Conservation (phyloP, 2,113 vertebrate genomes). For the Setophaga petechia region DNA sequence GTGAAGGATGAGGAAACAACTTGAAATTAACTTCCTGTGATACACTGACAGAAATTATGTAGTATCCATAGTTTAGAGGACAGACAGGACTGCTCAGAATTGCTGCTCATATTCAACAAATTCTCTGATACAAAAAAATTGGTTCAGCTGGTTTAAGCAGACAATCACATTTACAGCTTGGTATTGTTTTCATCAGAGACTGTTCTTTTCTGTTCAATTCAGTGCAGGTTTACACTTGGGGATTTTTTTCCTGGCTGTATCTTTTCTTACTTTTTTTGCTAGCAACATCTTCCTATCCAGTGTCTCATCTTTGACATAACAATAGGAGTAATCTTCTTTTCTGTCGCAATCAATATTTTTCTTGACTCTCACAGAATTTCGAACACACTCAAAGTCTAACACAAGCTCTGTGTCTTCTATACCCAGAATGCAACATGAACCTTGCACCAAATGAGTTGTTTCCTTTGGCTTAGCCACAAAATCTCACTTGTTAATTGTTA, state of each 20-base stretch:
- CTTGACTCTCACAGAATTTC: neutral
- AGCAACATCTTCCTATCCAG: neutral
- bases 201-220: neutral
- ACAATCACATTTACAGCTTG: neutral
- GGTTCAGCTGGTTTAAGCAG: neutral
- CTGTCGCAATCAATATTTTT: neutral
- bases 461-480: neutral
- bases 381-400: neutral
- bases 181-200: neutral
- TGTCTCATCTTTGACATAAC: neutral
- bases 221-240: neutral
- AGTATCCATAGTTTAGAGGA: neutral
- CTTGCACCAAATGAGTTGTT: neutral
- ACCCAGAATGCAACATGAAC: neutral
- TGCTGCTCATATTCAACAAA: neutral
- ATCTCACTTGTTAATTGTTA: neutral
- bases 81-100: neutral
- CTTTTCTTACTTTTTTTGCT: neutral
- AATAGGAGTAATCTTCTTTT: neutral
- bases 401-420: neutral
- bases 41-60: neutral
- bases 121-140: neutral
- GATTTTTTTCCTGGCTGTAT: neutral
- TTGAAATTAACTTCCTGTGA: neutral
- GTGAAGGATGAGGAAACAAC: conserved; percentile 12